phyloP scores from a whole-genome alignment of 2,797 vertebrate genomes.

The Falco peregrinus region DNA sequence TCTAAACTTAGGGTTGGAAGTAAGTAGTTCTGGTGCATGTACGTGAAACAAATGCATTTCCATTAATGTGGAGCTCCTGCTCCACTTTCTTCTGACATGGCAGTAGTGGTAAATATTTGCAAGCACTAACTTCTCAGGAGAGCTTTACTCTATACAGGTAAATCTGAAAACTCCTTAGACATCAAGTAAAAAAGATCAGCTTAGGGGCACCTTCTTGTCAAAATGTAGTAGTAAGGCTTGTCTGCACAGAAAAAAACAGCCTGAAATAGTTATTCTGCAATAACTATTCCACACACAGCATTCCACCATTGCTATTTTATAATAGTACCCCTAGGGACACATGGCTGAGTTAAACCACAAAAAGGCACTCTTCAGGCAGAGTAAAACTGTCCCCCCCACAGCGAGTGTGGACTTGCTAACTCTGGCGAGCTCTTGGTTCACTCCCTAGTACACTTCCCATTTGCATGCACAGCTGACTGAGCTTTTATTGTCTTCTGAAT shows the following conservation, averaged over 20 bases:
- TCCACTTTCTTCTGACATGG: not conserved
- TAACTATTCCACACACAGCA: conserved; percentile 58
- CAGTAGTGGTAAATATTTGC: not conserved
- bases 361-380: conserved; percentile 61
- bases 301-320: conserved; percentile 66
- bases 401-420: conserved; percentile 68
- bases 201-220: conserved; percentile 26
- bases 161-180: not conserved
- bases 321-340: conserved; percentile 58
- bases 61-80: not conserved
- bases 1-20: not conserved
- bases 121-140: not conserved
- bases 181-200: not conserved
- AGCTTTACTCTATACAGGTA: not conserved
- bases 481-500: not conserved
- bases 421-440: conserved; percentile 50
- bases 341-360: conserved; percentile 66
- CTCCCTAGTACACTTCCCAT: conserved; percentile 40
- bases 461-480: conserved; percentile 26
- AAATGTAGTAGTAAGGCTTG: not conserved
- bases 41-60: not conserved
- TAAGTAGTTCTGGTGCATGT: not conserved
- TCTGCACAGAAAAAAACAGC: conserved; percentile 38
- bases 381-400: conserved; percentile 59
- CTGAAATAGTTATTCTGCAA: conserved; percentile 61